phyloP scores from a whole-genome alignment of 2,113 vertebrate species.

The Laterallus jamaicensis region DNA sequence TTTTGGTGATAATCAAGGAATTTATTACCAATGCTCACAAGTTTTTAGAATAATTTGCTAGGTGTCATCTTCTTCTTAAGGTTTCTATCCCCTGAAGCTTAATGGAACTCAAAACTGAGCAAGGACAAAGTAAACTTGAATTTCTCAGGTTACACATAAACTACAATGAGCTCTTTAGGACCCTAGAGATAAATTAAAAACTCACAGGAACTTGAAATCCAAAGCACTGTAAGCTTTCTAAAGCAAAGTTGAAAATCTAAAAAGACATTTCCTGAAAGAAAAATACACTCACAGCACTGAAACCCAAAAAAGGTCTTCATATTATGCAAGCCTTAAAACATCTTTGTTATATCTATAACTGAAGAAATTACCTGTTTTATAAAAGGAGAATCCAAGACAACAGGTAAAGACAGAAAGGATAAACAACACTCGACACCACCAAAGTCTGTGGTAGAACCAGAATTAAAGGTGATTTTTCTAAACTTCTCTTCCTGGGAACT shows the following conservation, averaged over 20 bases:
- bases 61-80: background rate
- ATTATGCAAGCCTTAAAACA: background rate
- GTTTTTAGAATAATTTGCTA: background rate
- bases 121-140: background rate
- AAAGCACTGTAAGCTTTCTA: background rate
- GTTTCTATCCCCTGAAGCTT: background rate
- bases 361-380: background rate
- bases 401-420: background rate
- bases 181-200: background rate
- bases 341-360: background rate
- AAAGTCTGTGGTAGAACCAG: background rate
- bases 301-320: background rate
- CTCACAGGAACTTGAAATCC: background rate
- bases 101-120: background rate
- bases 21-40: background rate
- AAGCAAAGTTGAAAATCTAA: background rate
- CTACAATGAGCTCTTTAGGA: background rate
- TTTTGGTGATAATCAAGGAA: background rate
- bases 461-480: background rate
- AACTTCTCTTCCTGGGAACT: background rate
- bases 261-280: background rate
- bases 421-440: rapidly evolving
- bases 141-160: background rate
- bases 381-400: background rate
- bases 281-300: background rate